Percentiles rank a stretch among this genome's conserved stretches.
Conservation (phyloP, 2,888 invertebrate genomes). For the Nymphalis urticae region DNA sequence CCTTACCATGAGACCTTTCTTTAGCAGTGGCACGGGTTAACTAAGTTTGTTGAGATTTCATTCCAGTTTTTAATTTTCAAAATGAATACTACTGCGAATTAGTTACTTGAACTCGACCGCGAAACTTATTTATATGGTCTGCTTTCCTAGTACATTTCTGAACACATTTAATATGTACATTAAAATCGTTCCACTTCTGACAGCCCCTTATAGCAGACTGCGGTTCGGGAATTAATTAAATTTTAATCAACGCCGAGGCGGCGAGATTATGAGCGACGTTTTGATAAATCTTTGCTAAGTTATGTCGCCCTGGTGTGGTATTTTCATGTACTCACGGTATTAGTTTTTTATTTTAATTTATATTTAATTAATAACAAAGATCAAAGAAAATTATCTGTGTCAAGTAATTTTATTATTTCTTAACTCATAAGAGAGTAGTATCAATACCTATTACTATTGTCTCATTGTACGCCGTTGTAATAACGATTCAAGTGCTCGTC, state of each 20-base stretch:
- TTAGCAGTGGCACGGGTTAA: too few species aligned
- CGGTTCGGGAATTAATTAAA: slow-evolving; percentile 38
- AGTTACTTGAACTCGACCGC: background rate
- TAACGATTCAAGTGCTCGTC: too few species aligned
- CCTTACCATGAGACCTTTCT: too few species aligned
- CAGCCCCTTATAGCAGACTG: slow-evolving; percentile 26
- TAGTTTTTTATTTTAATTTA: background rate
- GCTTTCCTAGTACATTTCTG: background rate
- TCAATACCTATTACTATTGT: too few species aligned
- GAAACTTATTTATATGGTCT: background rate
- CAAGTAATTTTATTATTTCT: too few species aligned
- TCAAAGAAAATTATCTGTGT: too few species aligned
- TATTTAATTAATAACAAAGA: too few species aligned
- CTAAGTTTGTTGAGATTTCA: too few species aligned
- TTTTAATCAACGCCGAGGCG: slow-evolving; percentile 37
- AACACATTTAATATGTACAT: slow-evolving; percentile 5
- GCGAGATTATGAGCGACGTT: slow-evolving; percentile 28
- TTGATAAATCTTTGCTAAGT: slow-evolving; percentile 27
- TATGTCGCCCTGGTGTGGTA: background rate
- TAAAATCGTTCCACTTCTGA: slow-evolving; percentile 27
- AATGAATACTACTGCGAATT: too few species aligned
- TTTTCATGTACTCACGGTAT: background rate
- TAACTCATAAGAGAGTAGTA: too few species aligned
- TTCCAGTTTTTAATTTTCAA: too few species aligned
- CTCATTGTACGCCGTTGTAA: too few species aligned